Evolutionary conservation across 2,888 invertebrate species (phyloP).

Genomic region (Adela reaumurella): DNA sequence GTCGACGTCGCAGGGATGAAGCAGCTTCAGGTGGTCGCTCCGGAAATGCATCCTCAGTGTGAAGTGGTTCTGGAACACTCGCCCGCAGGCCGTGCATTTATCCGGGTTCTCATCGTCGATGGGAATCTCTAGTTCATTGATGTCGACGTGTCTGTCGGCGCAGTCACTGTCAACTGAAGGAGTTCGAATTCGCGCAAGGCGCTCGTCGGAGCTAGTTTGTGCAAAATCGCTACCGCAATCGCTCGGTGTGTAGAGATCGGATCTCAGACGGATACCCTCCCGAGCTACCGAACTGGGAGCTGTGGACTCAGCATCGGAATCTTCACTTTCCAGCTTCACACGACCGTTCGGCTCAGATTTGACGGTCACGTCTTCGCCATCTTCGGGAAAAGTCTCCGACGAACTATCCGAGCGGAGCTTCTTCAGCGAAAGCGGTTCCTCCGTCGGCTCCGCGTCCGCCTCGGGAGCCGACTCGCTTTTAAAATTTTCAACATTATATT

Average conservation of each 20-base stretch:
- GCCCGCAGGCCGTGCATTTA: slow-evolving; percentile 81
- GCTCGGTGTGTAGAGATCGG: slow-evolving; percentile 48
- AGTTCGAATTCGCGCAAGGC: slow-evolving; percentile 49
- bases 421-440: slow-evolving; percentile 45
- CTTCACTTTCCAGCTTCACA: slow-evolving; percentile 51
- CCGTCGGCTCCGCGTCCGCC: slow-evolving; percentile 33
- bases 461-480: slow-evolving; percentile 37
- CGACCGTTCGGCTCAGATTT: slow-evolving; percentile 38
- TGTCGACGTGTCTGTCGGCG: slow-evolving; percentile 31
- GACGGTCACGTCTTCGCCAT: slow-evolving; percentile 37
- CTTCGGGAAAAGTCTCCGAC: slow-evolving; percentile 41
- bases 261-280: slow-evolving; percentile 42
- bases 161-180: slow-evolving; percentile 44
- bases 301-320: slow-evolving; percentile 48
- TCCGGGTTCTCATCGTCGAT: slow-evolving; percentile 86
- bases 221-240: slow-evolving; percentile 41
- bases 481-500: slow-evolving; percentile 42
- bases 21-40: slow-evolving; percentile 84
- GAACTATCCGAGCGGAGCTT: slow-evolving; percentile 44
- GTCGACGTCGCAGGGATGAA: slow-evolving; percentile 86
- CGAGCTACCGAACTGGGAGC: slow-evolving; percentile 43
- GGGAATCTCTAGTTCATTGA: slow-evolving; percentile 69
- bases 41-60: slow-evolving; percentile 88
- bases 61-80: slow-evolving; percentile 88
- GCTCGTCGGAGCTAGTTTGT: slow-evolving; percentile 47